Base-by-base conservation (phyloP, 2,888 invertebrate genomes). In the Cosmopolites sordidus region DNA sequence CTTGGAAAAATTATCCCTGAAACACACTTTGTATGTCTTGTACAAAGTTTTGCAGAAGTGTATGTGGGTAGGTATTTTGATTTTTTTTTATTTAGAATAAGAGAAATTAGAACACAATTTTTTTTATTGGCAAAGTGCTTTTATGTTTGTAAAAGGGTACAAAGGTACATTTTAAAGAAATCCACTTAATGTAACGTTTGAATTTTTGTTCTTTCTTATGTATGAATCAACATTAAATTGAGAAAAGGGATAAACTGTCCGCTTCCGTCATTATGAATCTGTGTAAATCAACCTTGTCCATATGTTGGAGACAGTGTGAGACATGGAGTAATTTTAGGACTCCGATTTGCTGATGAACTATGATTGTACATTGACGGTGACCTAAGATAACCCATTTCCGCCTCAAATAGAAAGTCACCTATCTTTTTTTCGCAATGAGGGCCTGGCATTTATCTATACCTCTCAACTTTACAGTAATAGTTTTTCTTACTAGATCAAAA, bases 391-490 rank as follows among this genome's bases (percentile, higher is more conserved):
- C 22, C 51, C 41, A 46, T 46, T 30, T 46, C 46, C 6, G 51
- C 38, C 15, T 51, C 51, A 27, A 29, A 51, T 41, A 51, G 17
- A 5, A 40, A 14, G 46, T 51, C 51, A 37, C 16, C 33, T 39
- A 46, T 51, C n/a, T 27, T 22, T 48, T 48, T 43, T 53, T 17
- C 30, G 53, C 48, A 37, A 53, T 48, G 27, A 53, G 48, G 17
- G 33, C n/a, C 22, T 18, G 44, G 11, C 50, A 18, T 22, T 50
- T 50, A n/a, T 44, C 37, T 38, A 50, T 14, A 1, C 37, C 38
- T 46, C 46, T 46, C 16, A 46, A 37, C 37, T 30, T 46, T 27
- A 27, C 27, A 6, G 27, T 9, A 27, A 27, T 18, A 44, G 14
- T 44, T 50, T 16, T 43, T 41, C 50, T 43, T 29, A 50, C 29